A percentile compares a stretch with the other conserved stretches of the same genome.
phyloP scores from a whole-genome alignment of 2,797 vertebrate genomes.

The Cuculus canorus region DNA sequence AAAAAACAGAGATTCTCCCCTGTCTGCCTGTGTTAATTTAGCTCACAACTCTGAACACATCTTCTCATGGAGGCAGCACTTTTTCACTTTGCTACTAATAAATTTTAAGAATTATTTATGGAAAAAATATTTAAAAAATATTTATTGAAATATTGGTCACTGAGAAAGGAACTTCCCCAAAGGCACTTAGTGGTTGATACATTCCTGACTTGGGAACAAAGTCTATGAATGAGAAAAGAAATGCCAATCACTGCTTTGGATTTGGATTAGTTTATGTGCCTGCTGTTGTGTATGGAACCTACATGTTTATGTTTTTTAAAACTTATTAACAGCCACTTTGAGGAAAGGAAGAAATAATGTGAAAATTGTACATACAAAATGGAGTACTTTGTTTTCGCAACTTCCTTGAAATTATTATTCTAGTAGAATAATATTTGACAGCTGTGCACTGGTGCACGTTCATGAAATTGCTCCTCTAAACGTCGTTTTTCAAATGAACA shows the following conservation, averaged over 20 bases:
- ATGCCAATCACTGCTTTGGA: background rate
- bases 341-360: background rate
- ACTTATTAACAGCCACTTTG: background rate
- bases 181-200: background rate
- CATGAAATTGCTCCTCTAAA: conserved; percentile 69
- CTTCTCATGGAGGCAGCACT: background rate
- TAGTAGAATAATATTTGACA: conserved; percentile 53
- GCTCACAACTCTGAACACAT: fast-evolving
- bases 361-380: background rate
- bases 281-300: background rate
- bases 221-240: background rate
- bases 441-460: conserved; percentile 64
- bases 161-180: background rate
- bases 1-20: background rate
- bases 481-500: conserved; percentile 45
- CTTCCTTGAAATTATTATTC: background rate
- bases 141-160: background rate
- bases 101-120: background rate
- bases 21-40: background rate
- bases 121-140: background rate
- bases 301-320: background rate
- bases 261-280: background rate
- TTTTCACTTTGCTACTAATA: background rate
- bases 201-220: background rate
- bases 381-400: background rate